A percentile compares a stretch with the other conserved stretches of the same genome.
Conservation (phyloP, 2,113 vertebrate genomes). For the Barbus barbus region DNA sequence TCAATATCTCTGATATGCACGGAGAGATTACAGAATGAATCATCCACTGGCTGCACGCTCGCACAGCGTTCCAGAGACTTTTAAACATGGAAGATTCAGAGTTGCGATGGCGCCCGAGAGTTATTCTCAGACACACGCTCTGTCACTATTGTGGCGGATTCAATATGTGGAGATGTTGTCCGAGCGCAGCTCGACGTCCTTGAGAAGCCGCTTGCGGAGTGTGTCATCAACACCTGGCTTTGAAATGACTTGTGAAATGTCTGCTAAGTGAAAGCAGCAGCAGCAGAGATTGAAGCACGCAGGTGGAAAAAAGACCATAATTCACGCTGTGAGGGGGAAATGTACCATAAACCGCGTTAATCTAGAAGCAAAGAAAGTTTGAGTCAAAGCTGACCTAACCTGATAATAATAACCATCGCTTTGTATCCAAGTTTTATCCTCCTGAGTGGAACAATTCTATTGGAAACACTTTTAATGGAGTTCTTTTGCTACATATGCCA, state of each 20-base stretch:
- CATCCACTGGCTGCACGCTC: conserved; percentile 22
- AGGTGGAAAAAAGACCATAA: conserved; percentile 9
- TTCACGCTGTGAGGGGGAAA: not conserved
- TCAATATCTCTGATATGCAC: conserved; percentile 50
- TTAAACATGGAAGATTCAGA: conserved; percentile 14
- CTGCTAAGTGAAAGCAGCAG: not conserved
- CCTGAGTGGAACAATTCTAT: conserved; percentile 28
- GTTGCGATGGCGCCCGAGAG: not conserved
- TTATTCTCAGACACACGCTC: conserved; percentile 16
- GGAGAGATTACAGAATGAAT: conserved; percentile 55
- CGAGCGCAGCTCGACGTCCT: not conserved
- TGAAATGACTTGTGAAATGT: too few relatives aligned
- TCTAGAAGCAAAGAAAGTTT: conserved; percentile 3
- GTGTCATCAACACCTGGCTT: conserved; percentile 4
- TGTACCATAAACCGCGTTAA: not conserved
- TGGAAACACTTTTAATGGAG: conserved; percentile 37
- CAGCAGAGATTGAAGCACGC: not conserved
- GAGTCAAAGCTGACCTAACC: conserved; percentile 34
- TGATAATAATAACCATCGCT: conserved; percentile 31
- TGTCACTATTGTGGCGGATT: too few relatives aligned
- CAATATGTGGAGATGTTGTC: too few relatives aligned
- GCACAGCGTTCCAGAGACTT: conserved; percentile 37
- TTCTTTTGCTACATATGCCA: conserved; percentile 28
- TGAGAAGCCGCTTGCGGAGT: not conserved
- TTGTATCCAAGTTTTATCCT: conserved; percentile 17